phyloP scores from a whole-genome alignment of 1,140 invertebrate genomes.

The Ganaspis sp. region DNA sequence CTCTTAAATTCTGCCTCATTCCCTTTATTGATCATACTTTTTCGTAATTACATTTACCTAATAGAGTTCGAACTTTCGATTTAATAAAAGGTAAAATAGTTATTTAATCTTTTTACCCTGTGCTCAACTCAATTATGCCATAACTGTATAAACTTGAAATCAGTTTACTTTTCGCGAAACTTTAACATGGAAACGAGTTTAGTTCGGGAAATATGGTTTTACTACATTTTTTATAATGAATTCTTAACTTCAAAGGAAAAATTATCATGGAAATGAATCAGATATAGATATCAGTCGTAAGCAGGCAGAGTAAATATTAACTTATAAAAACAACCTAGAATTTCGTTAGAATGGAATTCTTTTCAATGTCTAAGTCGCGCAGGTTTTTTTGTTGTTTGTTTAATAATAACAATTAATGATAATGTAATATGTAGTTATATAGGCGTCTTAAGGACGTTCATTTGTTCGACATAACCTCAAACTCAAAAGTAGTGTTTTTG shows the following conservation, averaged over 20 bases:
- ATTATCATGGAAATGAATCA: not conserved
- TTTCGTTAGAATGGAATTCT: too few species aligned
- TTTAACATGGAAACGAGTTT: constrained; percentile 20
- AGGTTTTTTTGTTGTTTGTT: too few species aligned
- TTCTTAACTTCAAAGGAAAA: constrained; percentile 16
- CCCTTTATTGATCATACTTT: constrained; percentile 26
- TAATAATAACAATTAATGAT: too few species aligned
- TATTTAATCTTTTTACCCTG: constrained; percentile 20
- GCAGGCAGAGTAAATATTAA: not conserved
- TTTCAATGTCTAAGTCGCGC: too few species aligned
- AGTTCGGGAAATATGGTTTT: constrained; percentile 15
- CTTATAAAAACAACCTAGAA: not conserved
- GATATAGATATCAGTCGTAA: constrained; percentile 13
- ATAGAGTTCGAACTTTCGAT: constrained; percentile 37
- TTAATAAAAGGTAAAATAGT: constrained; percentile 24
- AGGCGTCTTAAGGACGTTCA: too few species aligned
- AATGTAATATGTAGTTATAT: too few species aligned
- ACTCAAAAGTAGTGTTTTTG: too few species aligned
- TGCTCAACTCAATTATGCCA: constrained; percentile 13
- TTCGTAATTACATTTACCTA: constrained; percentile 31
- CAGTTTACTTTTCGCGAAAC: constrained; percentile 10
- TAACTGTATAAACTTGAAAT: constrained; percentile 16
- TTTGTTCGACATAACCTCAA: too few species aligned
- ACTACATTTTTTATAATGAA: constrained; percentile 21
- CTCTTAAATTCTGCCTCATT: not conserved